Conservation (phyloP, 2,797 vertebrate genomes). For the Parauchenoglanis ngamensis region DNA sequence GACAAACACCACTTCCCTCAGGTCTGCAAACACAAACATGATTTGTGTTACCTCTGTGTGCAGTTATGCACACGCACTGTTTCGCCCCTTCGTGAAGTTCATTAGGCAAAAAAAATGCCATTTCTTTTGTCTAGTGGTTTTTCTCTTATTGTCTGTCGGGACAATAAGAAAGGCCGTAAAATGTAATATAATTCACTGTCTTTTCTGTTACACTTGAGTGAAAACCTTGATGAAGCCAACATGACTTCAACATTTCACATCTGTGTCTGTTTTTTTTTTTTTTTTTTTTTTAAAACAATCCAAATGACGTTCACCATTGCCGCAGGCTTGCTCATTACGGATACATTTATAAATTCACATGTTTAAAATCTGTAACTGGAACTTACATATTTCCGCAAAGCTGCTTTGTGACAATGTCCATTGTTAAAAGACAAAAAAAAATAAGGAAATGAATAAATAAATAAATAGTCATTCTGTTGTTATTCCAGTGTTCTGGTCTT, state of each 20-base stretch:
- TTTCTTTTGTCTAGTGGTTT: neutral
- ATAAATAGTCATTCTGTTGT: neutral
- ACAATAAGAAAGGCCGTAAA: neutral
- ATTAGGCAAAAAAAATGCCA: neutral
- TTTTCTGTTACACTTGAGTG: neutral
- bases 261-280: neutral
- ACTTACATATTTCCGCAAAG: too few relatives aligned
- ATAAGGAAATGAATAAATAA: too few relatives aligned
- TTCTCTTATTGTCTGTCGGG: neutral
- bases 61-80: neutral
- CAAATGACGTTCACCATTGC: neutral
- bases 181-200: neutral
- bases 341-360: too few relatives aligned
- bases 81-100: neutral
- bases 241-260: neutral
- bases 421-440: too few relatives aligned
- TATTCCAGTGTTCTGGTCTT: neutral
- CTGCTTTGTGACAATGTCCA: too few relatives aligned
- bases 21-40: conserved; percentile 75
- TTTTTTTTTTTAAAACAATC: neutral
- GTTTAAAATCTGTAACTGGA: too few relatives aligned
- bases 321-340: too few relatives aligned
- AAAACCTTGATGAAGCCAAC: neutral
- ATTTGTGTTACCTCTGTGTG: neutral
- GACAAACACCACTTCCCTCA: conserved; percentile 89